Base-by-base conservation (phyloP, 2,888 invertebrate genomes). In the Hecatera dysodea region DNA sequence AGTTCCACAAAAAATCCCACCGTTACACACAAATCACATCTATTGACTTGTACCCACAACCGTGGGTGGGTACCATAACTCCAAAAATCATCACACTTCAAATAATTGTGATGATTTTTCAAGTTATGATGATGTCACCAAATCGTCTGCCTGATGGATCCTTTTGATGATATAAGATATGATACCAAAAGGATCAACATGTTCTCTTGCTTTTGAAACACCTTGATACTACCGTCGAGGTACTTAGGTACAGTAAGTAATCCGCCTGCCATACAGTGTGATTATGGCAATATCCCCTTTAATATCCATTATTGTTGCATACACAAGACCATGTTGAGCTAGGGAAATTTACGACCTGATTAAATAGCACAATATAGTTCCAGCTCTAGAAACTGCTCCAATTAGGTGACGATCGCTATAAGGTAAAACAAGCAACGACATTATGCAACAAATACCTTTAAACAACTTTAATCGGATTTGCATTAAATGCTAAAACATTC, bases 371-470 rank as follows among this genome's bases (percentile, higher is more conserved):
- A 66, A 44, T 52, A 27, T 50, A 36, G 46, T 56, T 33, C 22
- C 27, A 42, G 33, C 77, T 36, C 24, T 59, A 33, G 52, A 33
- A 76, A 72, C 52, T 53, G 72, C 72, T 78, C 33, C 53, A 44
- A 59, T 62, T 53, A 67, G 48, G 72, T 78, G 78, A 78, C 59
- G 59, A 72, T 50, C 60, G 19, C 8, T 72, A 64, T 67, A 78
- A 73, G 60, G 74, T 42, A 57, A 79, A 39, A 19, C 66, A 55
- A 61, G 75, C 39, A 57, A 57, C 39, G 8, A 42, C 48, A 67
- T 67, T 53, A 55, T 56, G 76, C 63, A 74, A 78, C 19, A 68
- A 79, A 57, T 62, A n/a, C 61, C 73, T 48, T 65, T 24, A 44
- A 33, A 78, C 53, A 36, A 61, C 29, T 61, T 22, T 5, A 46